Percentiles rank a stretch among this genome's conserved stretches.
Evolutionary conservation across 1,140 invertebrate genomes (phyloP).

Genomic region (Magallana angulata): DNA sequence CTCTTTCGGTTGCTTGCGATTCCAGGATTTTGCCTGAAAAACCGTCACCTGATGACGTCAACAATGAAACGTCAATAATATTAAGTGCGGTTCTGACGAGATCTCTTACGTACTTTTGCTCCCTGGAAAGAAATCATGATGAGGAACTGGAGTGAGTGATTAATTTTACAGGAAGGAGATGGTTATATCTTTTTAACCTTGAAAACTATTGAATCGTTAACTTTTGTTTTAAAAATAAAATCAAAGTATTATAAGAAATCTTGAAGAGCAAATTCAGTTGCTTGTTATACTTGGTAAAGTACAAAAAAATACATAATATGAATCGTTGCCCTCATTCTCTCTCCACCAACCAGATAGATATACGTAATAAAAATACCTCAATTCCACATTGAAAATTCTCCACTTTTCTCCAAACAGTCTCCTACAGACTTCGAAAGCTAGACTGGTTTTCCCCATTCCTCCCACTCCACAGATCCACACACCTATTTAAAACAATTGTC

Average conservation of each 20-base stretch:
- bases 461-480: slow-evolving; percentile 53
- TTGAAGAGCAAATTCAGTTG: too few species aligned
- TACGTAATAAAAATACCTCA: slow-evolving; percentile 3
- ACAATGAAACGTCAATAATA: not conserved
- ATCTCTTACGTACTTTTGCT: not conserved
- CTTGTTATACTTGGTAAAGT: too few species aligned
- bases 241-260: too few species aligned
- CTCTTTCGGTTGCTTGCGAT: not conserved
- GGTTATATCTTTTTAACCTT: too few species aligned
- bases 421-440: slow-evolving; percentile 49
- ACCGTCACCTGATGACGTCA: not conserved
- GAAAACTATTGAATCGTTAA: too few species aligned
- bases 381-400: slow-evolving; percentile 42
- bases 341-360: too few species aligned
- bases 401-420: slow-evolving; percentile 30
- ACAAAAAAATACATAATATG: too few species aligned
- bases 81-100: not conserved
- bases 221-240: too few species aligned
- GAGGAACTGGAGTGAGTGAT: too few species aligned
- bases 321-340: too few species aligned
- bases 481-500: slow-evolving; percentile 12
- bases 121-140: not conserved
- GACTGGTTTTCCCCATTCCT: slow-evolving; percentile 55
- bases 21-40: not conserved
- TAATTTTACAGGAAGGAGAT: too few species aligned